phyloP scores from a whole-genome alignment of 1,140 invertebrate species.

The Drosophila eugracilis region DNA sequence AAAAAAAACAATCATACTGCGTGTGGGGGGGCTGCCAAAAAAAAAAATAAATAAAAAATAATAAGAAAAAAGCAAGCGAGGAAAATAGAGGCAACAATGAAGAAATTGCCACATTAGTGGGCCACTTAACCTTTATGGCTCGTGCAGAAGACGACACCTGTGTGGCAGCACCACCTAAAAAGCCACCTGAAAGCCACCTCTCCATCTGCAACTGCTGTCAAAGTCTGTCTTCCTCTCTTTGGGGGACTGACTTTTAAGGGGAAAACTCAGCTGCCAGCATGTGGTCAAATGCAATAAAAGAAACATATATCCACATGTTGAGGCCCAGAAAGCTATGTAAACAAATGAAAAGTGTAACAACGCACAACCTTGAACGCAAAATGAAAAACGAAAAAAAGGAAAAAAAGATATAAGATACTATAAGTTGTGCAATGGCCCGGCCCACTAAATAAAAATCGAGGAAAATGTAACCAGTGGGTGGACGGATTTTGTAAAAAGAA shows the following conservation, averaged over 20 bases:
- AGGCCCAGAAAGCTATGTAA: constrained; percentile 29
- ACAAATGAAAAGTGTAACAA: constrained; percentile 53
- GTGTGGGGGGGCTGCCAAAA: constrained; percentile 49
- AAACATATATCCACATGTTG: background rate
- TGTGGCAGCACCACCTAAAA: constrained; percentile 17
- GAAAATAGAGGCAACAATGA: constrained; percentile 17
- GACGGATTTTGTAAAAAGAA: constrained; percentile 43
- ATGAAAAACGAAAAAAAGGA: too few relatives aligned
- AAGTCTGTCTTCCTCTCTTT: constrained; percentile 1
- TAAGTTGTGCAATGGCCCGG: constrained; percentile 59
- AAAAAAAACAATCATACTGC: constrained; percentile 34
- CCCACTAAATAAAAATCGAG: constrained; percentile 2
- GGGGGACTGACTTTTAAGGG: constrained; percentile 13
- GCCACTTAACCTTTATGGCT: constrained; percentile 55
- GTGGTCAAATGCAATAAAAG: constrained; percentile 50
- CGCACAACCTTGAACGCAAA: constrained; percentile 53
- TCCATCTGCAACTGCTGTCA: constrained; percentile 5
- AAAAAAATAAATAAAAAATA: constrained; percentile 19
- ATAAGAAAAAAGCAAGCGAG: constrained; percentile 4
- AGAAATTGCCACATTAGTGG: constrained; percentile 54
- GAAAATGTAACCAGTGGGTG: constrained; percentile 37
- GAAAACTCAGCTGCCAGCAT: constrained; percentile 24
- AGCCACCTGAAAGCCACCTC: constrained; percentile 15
- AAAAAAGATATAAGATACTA: constrained; percentile 36
- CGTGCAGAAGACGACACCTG: constrained; percentile 12